Conservation (phyloP, 37 sponge, comb jelly and placozoan genomes). For the Spongia lamella region DNA sequence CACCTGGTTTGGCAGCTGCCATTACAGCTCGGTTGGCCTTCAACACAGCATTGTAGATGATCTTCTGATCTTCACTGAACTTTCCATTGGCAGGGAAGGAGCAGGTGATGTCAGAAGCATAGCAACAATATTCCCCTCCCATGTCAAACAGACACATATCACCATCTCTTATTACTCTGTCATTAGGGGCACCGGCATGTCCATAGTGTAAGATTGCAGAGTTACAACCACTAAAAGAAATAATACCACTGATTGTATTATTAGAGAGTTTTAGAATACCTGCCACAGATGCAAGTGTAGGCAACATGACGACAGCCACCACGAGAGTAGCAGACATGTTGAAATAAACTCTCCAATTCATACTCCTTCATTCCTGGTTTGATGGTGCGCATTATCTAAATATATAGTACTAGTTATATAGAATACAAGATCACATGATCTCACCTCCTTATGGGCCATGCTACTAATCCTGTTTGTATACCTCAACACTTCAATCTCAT, state of each 20-base stretch:
- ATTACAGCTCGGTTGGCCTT: slow-evolving; percentile 92
- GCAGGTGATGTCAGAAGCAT: slow-evolving; percentile 96
- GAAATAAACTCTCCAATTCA: slow-evolving; percentile 88
- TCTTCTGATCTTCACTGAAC: slow-evolving; percentile 93
- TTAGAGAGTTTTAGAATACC: slow-evolving; percentile 13
- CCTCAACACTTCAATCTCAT: slow-evolving; percentile 85
- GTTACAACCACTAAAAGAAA: slow-evolving; percentile 80
- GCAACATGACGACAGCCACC: slow-evolving; percentile 91
- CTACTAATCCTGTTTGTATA: slow-evolving; percentile 86
- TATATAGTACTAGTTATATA: not conserved
- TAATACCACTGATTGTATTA: too few relatives aligned
- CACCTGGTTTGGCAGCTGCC: slow-evolving; percentile 85
- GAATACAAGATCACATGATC: not conserved
- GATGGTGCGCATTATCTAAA: slow-evolving; percentile 78
- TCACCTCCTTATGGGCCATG: slow-evolving; percentile 85
- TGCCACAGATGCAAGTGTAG: slow-evolving; percentile 97
- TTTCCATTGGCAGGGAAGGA: slow-evolving; percentile 95
- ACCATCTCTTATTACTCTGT: slow-evolving; percentile 76
- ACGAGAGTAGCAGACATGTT: slow-evolving; percentile 80
- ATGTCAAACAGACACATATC: slow-evolving; percentile 98
- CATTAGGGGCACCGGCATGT: slow-evolving; percentile 96
- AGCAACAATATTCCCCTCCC: slow-evolving; percentile 98
- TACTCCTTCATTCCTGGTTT: slow-evolving; percentile 93
- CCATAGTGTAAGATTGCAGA: slow-evolving; percentile 95
- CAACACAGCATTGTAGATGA: slow-evolving; percentile 94